Conservation (phyloP, 1,140 invertebrate species). For the Apis laboriosa region DNA sequence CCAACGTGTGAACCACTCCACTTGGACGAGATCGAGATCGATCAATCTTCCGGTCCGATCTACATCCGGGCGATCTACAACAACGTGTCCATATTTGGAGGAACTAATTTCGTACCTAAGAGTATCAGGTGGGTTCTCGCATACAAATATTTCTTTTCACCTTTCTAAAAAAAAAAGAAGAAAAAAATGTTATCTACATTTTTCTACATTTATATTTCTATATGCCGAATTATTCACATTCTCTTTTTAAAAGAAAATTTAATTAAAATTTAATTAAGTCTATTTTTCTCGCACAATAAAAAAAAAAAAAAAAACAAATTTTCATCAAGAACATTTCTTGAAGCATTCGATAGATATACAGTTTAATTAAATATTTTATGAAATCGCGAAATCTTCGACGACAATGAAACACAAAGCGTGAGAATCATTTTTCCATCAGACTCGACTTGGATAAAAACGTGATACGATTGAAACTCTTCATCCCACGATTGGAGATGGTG, state of each 20-base stretch:
- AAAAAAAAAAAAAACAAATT: too few relatives aligned
- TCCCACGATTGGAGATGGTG: constrained; percentile 82
- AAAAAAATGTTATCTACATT: too few relatives aligned
- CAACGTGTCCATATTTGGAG: constrained; percentile 83
- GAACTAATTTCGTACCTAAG: constrained; percentile 82
- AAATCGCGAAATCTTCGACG: too few relatives aligned
- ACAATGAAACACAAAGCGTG: too few relatives aligned
- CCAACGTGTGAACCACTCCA: constrained; percentile 85
- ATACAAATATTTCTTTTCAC: background rate
- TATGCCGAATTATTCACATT: too few relatives aligned
- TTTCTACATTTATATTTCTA: too few relatives aligned
- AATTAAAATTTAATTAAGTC: too few relatives aligned
- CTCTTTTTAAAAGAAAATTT: too few relatives aligned
- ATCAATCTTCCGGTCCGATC: constrained; percentile 83
- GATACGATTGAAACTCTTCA: constrained; percentile 80
- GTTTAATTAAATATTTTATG: too few relatives aligned
- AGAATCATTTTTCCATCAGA: constrained; percentile 63
- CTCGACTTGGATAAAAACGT: constrained; percentile 81
- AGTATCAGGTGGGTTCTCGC: constrained; percentile 79
- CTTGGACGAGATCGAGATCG: constrained; percentile 82
- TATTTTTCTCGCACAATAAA: too few relatives aligned
- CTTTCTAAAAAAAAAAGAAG: background rate
- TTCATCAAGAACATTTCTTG: too few relatives aligned
- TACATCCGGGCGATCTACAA: constrained; percentile 83
- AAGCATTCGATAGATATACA: too few relatives aligned